Base-by-base conservation (phyloP, 2,888 invertebrate genomes). In the Sinhomidia bicolor region DNA sequence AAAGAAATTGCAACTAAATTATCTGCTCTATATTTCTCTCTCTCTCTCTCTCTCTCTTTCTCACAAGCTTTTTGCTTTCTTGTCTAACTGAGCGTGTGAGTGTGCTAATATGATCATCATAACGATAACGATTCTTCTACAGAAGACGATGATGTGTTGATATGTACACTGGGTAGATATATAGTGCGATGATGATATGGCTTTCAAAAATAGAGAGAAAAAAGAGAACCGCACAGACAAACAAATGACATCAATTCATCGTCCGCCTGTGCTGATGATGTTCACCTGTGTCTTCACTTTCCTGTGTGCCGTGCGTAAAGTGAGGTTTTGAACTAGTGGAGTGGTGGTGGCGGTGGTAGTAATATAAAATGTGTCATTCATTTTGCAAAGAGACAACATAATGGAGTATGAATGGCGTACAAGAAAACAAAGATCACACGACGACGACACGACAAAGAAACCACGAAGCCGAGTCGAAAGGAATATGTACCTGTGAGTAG, bases 361-460 rank as follows among this genome's bases (percentile, higher is more conserved):
- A 78, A 78, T 78, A 54, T 78, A 78, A 78, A 78, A 78, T 78
- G 29, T 78, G 76, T 78, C 76, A 78, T 54, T 78, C 51, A 78
- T 78, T 78, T 29, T 54, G 54, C 29, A 81, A 65, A 82, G 44
- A 65, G 82, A 83, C 71, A 83, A 36, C 71, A 83, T 68, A 71
- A 71, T 68, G 82, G 54, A 82, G 20, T 68, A 82, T 68, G 68
- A 71, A 36, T 83, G 83, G 71, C 83, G 74, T 57, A 83, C 71
- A 44, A 29, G 83, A 74, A 83, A 83, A 83, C 83, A 83, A 74
- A 83, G 83, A 83, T 83, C 71, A 83, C 54, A 81, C 62, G 36
- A 81, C 44, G 44, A 44, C 80, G n/a, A 26, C 60, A 60, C 36
- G 7, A 78, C 12, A 14, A 44, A 44, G 26, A 74, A 57, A 57